phyloP scores from a whole-genome alignment of 2,888 invertebrate genomes.

The Pyrochroa serraticornis region DNA sequence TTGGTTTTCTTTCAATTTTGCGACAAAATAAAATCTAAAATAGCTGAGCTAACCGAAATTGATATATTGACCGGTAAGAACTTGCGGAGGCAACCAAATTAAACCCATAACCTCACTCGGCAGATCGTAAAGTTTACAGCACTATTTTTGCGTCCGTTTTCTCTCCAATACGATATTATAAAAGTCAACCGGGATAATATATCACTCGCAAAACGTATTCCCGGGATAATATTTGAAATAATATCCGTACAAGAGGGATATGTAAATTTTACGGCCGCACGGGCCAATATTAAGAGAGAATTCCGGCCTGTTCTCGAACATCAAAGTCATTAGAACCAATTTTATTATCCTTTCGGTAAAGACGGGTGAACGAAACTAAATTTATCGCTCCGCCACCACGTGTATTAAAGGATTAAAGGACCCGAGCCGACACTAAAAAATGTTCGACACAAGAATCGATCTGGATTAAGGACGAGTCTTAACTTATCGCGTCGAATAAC shows the following conservation, averaged over 20 bases:
- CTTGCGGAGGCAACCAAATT: slow-evolving; percentile 31
- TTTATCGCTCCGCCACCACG: neutral
- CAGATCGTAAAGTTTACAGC: slow-evolving; percentile 43
- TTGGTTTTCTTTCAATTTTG: too few species aligned
- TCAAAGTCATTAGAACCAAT: slow-evolving; percentile 8
- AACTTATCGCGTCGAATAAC: too few species aligned
- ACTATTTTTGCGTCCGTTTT: slow-evolving; percentile 43
- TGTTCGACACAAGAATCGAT: too few species aligned
- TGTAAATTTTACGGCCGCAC: slow-evolving; percentile 24
- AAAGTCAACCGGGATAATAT: slow-evolving; percentile 42
- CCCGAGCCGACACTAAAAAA: neutral
- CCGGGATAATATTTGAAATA: slow-evolving; percentile 39
- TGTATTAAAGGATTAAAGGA: neutral
- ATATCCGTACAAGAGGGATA: slow-evolving; percentile 31
- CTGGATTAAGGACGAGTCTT: too few species aligned
- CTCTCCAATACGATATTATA: slow-evolving; percentile 44
- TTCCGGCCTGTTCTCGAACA: slow-evolving; percentile 19
- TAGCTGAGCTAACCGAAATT: slow-evolving; percentile 31
- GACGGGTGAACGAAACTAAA: neutral
- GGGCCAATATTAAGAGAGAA: slow-evolving; percentile 17
- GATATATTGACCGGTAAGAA: slow-evolving; percentile 34
- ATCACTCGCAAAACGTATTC: slow-evolving; percentile 37
- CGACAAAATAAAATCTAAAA: slow-evolving; percentile 25
- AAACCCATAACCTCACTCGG: slow-evolving; percentile 35
- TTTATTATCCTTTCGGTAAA: slow-evolving; percentile 9